Evolutionary conservation across 1,140 invertebrate species (phyloP).

Genomic region (Micrasema minimum): DNA sequence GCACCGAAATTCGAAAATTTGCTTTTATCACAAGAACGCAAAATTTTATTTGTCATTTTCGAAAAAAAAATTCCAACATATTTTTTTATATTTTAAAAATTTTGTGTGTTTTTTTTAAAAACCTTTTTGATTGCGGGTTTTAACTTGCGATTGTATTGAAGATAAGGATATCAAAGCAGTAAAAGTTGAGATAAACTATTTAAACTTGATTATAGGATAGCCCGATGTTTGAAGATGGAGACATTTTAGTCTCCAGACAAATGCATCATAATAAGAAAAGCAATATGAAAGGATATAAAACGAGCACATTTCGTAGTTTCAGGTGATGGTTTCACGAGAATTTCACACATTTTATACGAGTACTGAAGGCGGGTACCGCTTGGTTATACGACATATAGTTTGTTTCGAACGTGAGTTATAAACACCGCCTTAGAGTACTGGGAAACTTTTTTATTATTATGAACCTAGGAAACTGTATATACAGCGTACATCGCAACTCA

Average conservation of each 20-base stretch:
- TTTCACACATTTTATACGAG: constrained; percentile 44
- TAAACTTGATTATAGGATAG: background rate
- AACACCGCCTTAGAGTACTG: constrained; percentile 40
- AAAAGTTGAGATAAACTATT: background rate
- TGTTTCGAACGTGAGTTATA: constrained; percentile 53
- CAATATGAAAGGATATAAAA: constrained; percentile 29
- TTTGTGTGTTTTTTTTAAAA: no score
- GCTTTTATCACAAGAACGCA: no score
- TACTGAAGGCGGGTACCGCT: constrained; percentile 42
- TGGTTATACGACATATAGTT: constrained; percentile 50
- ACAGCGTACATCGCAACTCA: constrained; percentile 37
- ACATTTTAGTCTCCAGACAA: no score
- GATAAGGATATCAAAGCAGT: background rate
- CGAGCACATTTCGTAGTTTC: constrained; percentile 27
- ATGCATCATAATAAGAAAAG: no score
- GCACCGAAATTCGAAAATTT: no score
- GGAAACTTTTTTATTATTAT: constrained; percentile 49
- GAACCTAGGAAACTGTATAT: no score
- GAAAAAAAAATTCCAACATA: no score
- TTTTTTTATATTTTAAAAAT: no score
- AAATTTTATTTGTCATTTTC: no score
- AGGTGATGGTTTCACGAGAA: constrained; percentile 28
- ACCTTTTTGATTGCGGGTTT: background rate
- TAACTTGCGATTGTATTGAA: background rate
- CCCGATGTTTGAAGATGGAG: constrained; percentile 5